Conservation (phyloP, 2,888 invertebrate genomes). For the Zelleria hepariella region DNA sequence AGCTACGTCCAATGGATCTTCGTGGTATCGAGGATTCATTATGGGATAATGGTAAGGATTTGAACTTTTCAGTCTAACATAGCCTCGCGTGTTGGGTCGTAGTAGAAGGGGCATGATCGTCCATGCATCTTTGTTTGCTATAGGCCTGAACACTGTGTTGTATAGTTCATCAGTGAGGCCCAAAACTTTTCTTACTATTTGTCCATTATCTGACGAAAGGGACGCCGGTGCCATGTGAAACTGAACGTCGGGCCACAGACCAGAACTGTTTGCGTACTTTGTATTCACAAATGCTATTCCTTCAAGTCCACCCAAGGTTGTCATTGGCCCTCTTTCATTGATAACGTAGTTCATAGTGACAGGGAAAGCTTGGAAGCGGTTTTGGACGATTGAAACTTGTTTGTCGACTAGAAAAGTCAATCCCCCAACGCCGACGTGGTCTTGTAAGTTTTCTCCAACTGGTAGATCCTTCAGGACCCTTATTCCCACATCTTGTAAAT, state of each 20-base stretch:
- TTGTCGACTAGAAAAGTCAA: slow-evolving; percentile 85
- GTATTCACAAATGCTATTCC: slow-evolving; percentile 91
- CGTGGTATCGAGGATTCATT: slow-evolving; percentile 94
- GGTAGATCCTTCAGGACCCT: slow-evolving; percentile 81
- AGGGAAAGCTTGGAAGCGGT: slow-evolving; percentile 81
- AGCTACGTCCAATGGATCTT: slow-evolving; percentile 82
- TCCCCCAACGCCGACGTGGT: slow-evolving; percentile 90
- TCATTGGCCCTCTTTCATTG: slow-evolving; percentile 87
- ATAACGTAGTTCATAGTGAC: slow-evolving; percentile 86
- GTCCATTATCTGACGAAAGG: slow-evolving; percentile 84
- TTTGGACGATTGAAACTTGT: slow-evolving; percentile 86
- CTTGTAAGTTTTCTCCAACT: slow-evolving; percentile 88
- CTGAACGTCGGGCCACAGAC: slow-evolving; percentile 89
- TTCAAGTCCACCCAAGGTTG: slow-evolving; percentile 88
- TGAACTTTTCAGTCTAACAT: slow-evolving; percentile 79
- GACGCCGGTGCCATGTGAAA: slow-evolving; percentile 95
- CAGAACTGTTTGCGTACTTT: slow-evolving; percentile 82
- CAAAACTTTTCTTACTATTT: slow-evolving; percentile 81
- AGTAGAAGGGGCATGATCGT: slow-evolving; percentile 89
- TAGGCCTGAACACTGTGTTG: slow-evolving; percentile 83
- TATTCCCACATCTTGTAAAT: slow-evolving; percentile 79
- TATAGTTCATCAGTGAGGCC: slow-evolving; percentile 86
- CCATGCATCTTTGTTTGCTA: slow-evolving; percentile 84
- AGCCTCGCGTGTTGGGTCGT: slow-evolving; percentile 84
- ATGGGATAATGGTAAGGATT: slow-evolving; percentile 91